Evolutionary conservation across 1,140 invertebrate genomes (phyloP).

Genomic region (Camponotus floridanus): DNA sequence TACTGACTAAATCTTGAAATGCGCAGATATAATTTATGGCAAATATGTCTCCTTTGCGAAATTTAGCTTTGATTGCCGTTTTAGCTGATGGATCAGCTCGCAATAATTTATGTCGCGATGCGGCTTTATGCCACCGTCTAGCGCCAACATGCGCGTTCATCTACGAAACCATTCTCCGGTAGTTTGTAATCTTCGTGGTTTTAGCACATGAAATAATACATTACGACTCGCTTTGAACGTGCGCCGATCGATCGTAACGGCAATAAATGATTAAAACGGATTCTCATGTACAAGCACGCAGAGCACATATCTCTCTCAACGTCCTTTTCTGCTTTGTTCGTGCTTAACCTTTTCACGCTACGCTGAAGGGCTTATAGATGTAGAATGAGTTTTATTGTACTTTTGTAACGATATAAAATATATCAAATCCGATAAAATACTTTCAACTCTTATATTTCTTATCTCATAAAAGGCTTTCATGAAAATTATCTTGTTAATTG

Average conservation of each 20-base stretch:
- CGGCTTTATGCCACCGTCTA: constrained; percentile 42
- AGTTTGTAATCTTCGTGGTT: constrained; percentile 57
- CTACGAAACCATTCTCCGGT: constrained; percentile 27
- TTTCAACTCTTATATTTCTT: not conserved
- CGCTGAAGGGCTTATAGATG: not conserved
- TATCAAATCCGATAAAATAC: not conserved
- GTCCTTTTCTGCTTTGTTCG: constrained; percentile 12
- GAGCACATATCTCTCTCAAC: not conserved
- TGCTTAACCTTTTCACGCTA: constrained; percentile 23
- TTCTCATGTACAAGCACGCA: not conserved
- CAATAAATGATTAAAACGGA: constrained; percentile 54
- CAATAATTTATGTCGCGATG: constrained; percentile 46
- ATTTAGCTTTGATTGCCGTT: constrained; percentile 33
- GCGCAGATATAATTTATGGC: not conserved
- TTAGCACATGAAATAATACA: constrained; percentile 56
- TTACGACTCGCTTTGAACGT: constrained; percentile 43
- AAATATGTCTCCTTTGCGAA: not conserved
- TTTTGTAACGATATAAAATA: not conserved
- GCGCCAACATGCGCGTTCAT: constrained; percentile 26
- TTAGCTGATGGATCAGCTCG: constrained; percentile 25
- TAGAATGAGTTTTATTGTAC: not conserved
- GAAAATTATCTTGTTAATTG: not conserved
- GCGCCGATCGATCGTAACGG: constrained; percentile 43
- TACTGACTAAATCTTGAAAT: not conserved
- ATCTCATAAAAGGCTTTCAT: constrained; percentile 3